Evolutionary conservation across 2,797 vertebrate species (phyloP).

Genomic region (Sebastes cheni): DNA sequence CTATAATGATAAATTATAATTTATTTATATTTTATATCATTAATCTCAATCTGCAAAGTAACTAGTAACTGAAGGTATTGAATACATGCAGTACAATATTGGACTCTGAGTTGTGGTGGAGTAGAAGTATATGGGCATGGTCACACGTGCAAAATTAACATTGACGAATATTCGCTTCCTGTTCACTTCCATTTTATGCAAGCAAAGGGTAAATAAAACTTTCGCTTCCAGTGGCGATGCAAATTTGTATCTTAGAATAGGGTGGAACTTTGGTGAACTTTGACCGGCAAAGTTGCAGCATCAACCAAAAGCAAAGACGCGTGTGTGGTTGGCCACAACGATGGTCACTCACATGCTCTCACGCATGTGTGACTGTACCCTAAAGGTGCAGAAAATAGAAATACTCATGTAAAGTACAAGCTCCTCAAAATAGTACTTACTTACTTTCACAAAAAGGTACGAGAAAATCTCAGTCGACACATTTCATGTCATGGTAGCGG

Average conservation of each 20-base stretch:
- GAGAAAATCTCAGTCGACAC: background rate
- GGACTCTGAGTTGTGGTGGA: background rate
- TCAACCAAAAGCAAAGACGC: too few species aligned
- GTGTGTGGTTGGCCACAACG: accelerated
- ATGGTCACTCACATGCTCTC: too few species aligned
- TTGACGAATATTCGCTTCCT: accelerated
- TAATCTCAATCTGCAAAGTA: background rate
- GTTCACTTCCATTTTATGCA: too few species aligned
- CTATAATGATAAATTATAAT: too few species aligned
- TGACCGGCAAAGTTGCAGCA: too few species aligned
- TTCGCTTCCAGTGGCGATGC: too few species aligned
- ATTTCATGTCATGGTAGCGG: background rate
- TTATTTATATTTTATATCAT: background rate
- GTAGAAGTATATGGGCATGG: too few species aligned
- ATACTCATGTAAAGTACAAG: background rate
- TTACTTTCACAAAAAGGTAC: too few species aligned
- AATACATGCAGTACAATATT: background rate
- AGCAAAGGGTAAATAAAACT: accelerated
- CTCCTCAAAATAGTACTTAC: background rate
- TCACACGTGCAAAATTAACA: too few species aligned
- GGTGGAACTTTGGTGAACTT: too few species aligned
- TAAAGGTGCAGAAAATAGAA: background rate
- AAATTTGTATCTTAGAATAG: too few species aligned
- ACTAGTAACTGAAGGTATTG: background rate
- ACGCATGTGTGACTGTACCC: too few species aligned